A percentile compares a stretch with the other conserved stretches of the same genome.
Evolutionary conservation across 2,797 vertebrate species (phyloP).

Genomic region (Fistularia tabacaria): DNA sequence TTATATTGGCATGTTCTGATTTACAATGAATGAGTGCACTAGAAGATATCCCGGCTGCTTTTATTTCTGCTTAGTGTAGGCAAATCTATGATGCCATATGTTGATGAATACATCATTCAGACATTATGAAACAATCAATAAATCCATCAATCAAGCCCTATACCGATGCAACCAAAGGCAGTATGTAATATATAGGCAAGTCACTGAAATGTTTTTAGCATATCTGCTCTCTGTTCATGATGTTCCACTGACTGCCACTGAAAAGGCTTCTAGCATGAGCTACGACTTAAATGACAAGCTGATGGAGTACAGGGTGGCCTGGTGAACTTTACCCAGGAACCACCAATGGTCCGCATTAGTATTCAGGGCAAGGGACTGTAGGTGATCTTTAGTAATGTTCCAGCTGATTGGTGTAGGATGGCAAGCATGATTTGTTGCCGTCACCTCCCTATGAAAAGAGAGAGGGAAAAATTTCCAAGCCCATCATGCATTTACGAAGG

Average conservation of each 20-base stretch:
- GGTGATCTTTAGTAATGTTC: slow-evolving; percentile 59
- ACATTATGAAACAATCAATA: background rate
- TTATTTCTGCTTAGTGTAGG: too few relatives aligned
- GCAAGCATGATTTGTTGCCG: slow-evolving; percentile 50
- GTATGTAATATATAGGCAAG: slow-evolving; percentile 15
- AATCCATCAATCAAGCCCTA: background rate
- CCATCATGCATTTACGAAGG: slow-evolving; percentile 33
- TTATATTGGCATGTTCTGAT: too few relatives aligned
- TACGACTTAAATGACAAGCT: slow-evolving; percentile 21
- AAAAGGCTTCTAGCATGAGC: slow-evolving; percentile 11
- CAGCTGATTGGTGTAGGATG: slow-evolving; percentile 41
- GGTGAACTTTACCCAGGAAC: slow-evolving; percentile 32
- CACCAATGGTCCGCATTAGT: slow-evolving; percentile 16
- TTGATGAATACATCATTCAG: too few relatives aligned
- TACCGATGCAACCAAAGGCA: background rate
- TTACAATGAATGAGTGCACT: too few relatives aligned
- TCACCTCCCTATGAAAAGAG: slow-evolving; percentile 24
- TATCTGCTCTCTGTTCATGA: slow-evolving; percentile 19
- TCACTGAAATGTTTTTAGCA: slow-evolving; percentile 20
- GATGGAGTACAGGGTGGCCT: slow-evolving; percentile 9
- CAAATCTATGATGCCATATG: too few relatives aligned
- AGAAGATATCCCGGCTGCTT: too few relatives aligned
- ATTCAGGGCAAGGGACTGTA: slow-evolving; percentile 38
- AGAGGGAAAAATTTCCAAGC: slow-evolving; percentile 21
- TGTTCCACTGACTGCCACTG: slow-evolving; percentile 21